Percentiles rank a stretch among this genome's conserved stretches.
These are phyloP conservation scores for Plagiodera versicolora DNA, from an alignment of 2,888 invertebrate species.

Conservation along the genomic window DNA sequence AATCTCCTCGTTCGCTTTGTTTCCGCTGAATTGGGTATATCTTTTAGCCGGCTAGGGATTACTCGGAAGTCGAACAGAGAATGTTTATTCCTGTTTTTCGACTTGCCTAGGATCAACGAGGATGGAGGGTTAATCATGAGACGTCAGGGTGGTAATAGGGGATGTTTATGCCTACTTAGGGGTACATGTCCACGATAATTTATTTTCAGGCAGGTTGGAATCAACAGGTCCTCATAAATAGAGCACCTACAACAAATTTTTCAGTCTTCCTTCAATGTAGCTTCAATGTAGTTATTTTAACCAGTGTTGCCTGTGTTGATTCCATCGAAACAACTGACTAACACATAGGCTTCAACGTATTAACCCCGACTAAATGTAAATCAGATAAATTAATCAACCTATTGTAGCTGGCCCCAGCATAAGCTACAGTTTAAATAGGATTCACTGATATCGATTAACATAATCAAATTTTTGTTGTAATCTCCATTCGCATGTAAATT, in stretches of 20 bases:
- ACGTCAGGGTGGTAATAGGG: neutral
- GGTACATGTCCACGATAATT: no score
- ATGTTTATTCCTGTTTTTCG: conserved; percentile 1
- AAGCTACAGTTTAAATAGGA: neutral
- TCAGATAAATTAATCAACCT: neutral
- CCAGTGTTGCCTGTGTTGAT: no score
- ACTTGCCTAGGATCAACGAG: neutral
- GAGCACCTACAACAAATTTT: no score
- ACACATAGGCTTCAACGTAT: neutral
- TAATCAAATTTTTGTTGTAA: neutral
- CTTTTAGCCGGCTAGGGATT: conserved; percentile 21
- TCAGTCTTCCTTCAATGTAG: neutral
- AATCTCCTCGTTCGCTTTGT: conserved; percentile 23
- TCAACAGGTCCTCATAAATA: no score
- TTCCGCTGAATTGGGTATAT: conserved; percentile 27
- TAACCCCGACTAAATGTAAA: neutral
- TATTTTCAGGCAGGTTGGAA: no score
- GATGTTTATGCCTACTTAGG: neutral
- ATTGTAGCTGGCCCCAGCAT: neutral
- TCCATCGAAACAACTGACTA: neutral
- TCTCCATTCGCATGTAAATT: neutral
- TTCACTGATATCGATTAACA: neutral
- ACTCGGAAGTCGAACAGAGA: neutral
- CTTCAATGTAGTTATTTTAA: no score
- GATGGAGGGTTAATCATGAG: neutral